Conservation (phyloP, 2,888 invertebrate genomes). For the Tachystola acroxantha region DNA sequence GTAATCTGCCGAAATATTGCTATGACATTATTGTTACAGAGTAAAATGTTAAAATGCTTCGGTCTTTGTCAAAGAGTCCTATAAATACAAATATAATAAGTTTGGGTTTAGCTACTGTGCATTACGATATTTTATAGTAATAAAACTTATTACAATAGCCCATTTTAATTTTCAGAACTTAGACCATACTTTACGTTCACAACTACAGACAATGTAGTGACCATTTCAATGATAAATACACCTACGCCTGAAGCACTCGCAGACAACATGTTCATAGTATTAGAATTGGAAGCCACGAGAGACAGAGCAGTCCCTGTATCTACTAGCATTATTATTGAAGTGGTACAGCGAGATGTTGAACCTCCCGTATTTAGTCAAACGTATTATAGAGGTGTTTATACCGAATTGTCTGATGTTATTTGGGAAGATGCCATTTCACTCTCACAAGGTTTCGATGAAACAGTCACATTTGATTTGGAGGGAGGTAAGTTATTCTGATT, state of each 20-base stretch:
- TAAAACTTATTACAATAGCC: no score
- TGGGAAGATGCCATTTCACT: conserved; percentile 33
- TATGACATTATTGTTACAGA: no score
- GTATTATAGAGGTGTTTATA: conserved; percentile 39
- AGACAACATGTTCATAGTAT: conserved; percentile 33
- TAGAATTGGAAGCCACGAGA: conserved; percentile 45
- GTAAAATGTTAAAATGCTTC: no score
- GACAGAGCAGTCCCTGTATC: conserved; percentile 37
- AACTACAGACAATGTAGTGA: conserved; percentile 23
- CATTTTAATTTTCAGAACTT: conserved; percentile 27
- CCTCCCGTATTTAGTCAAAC: conserved; percentile 33
- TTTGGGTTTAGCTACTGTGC: no score
- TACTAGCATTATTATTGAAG: conserved; percentile 36
- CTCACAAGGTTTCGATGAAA: conserved; percentile 33
- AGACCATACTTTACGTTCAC: conserved; percentile 26
- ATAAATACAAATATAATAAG: no score
- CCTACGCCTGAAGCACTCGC: conserved; percentile 27
- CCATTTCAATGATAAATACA: conserved; percentile 21
- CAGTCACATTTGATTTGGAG: conserved; percentile 32
- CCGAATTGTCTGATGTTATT: conserved; percentile 23
- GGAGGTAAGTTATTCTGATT: conserved; percentile 28
- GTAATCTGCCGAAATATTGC: no score
- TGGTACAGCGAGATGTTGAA: conserved; percentile 25
- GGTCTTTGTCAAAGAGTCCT: no score
- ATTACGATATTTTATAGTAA: no score